Conservation (phyloP, 2,888 invertebrate species). For the Trichogramma dendrolimi region DNA sequence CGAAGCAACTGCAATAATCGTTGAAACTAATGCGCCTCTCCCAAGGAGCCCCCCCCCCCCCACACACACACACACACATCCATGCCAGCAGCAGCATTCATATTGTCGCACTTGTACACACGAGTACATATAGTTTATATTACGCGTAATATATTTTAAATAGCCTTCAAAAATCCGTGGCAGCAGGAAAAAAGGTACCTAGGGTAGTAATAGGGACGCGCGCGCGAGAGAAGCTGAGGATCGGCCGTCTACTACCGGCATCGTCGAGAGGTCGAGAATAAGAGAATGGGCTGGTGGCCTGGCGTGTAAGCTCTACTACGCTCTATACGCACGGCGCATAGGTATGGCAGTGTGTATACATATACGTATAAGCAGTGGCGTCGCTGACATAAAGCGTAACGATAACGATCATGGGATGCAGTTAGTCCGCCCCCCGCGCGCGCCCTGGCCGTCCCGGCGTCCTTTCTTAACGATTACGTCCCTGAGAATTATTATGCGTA, state of each 20-base stretch:
- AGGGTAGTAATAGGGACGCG: not conserved
- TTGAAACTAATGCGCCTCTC: slow-evolving; percentile 49
- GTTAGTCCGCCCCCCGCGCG: slow-evolving; percentile 38
- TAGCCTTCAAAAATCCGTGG: not conserved
- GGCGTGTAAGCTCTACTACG: not conserved
- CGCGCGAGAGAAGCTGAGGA: not conserved
- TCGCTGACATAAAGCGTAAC: slow-evolving; percentile 52
- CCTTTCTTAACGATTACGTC: slow-evolving; percentile 53
- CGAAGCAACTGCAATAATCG: slow-evolving; percentile 52
- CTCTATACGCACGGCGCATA: slow-evolving; percentile 1
- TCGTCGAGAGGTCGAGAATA: slow-evolving; percentile 30
- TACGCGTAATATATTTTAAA: no score
- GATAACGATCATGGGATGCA: slow-evolving; percentile 52
- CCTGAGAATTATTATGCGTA: slow-evolving; percentile 51
- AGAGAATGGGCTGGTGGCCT: slow-evolving; percentile 28
- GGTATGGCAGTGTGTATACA: slow-evolving; percentile 15
- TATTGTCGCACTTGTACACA: no score
- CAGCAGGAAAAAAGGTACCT: not conserved
- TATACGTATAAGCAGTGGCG: slow-evolving; percentile 31
- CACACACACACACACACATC: not conserved
- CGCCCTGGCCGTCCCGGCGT: slow-evolving; percentile 38
- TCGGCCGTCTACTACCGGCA: slow-evolving; percentile 23
- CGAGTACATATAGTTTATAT: no score
- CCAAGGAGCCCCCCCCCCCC: slow-evolving; percentile 27
- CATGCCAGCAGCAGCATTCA: not conserved